Evolutionary conservation across 1,140 invertebrate genomes (phyloP), one percentile per base, ranked within the genome.

Genomic region (Nylanderia fulva): DNA sequence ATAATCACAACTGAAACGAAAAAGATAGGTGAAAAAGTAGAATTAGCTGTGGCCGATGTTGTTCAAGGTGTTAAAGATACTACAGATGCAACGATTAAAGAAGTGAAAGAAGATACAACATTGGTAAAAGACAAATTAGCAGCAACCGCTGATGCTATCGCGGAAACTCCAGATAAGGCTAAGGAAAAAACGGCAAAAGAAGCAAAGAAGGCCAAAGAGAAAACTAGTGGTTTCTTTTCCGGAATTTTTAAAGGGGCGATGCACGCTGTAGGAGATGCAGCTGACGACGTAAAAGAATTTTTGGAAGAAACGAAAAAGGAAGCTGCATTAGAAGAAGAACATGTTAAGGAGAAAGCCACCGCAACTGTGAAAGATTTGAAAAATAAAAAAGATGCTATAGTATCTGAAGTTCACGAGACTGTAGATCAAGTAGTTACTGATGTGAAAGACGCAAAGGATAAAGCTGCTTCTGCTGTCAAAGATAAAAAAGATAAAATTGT

Each of bases 261-360:
- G 64, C 63, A 93, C 54, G 71, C 90, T 8, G 87, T 88, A 1
- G 91, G 93, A 63, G 91, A 94, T 69, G 61, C 91, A 15, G 85
- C 90, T 15, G 90, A 92, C n/a, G 92, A 92, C 7, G 88, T 90
- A 1, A 91, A 91, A 21, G 52, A 79, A 29, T 79, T 79, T n/a
- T 4, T 66, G 1, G 52, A 85, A 11, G 83, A 86, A 89, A 85
- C 60, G 83, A 91, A 72, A 86, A 42, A 9, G 0, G 83, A 85
- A 45, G 76, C 89, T 24, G 89, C 90, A 80, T 85, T 92, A 52
- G 86, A 91, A 79, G 52, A 91, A 60, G 84, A 84, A n/a, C 58
- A 61, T 39, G 36, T 33, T 21, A 63, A 85, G 45, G 79, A 39
- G 11, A 33, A 79, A 29, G 52, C 52, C 36, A 29, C 58, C 0